Evolutionary conservation across 2,113 vertebrate species (phyloP).

Genomic region (Nansenia antarctica): DNA sequence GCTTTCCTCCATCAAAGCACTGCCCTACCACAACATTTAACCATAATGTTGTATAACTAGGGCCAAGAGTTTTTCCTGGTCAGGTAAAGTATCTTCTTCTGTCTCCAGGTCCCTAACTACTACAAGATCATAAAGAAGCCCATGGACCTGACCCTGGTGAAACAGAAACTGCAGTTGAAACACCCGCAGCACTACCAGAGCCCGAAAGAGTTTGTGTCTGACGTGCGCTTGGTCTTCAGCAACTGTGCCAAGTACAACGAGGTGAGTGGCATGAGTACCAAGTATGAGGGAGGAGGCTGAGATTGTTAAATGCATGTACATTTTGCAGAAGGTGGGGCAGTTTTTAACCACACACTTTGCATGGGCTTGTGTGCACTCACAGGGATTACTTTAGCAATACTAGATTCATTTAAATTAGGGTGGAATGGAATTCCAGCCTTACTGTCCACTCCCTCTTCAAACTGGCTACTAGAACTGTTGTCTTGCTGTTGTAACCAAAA

Average conservation of each 20-base stretch:
- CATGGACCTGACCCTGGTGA: constrained; percentile 95
- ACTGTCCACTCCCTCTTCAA: neutral
- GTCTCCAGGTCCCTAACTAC: constrained; percentile 93
- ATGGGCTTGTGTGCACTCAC: neutral
- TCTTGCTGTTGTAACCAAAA: neutral
- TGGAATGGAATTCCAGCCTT: no score
- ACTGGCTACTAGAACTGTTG: neutral
- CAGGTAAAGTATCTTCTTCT: neutral
- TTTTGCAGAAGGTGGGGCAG: neutral
- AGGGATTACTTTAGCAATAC: neutral
- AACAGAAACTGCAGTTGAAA: constrained; percentile 91
- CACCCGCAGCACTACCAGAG: constrained; percentile 92
- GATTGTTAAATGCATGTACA: neutral
- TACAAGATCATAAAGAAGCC: constrained; percentile 99
- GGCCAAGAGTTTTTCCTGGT: no score
- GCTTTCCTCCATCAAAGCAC: neutral
- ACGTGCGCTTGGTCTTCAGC: constrained; percentile 94
- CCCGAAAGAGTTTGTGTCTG: constrained; percentile 90
- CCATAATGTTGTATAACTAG: neutral
- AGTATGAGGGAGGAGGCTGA: neutral
- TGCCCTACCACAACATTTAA: neutral
- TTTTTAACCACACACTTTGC: neutral
- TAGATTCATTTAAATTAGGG: neutral
- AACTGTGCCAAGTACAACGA: constrained; percentile 99
- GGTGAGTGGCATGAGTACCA: constrained; percentile 85